phyloP scores from a whole-genome alignment of 1,140 invertebrate species.

The Anoplolepis gracilipes region DNA sequence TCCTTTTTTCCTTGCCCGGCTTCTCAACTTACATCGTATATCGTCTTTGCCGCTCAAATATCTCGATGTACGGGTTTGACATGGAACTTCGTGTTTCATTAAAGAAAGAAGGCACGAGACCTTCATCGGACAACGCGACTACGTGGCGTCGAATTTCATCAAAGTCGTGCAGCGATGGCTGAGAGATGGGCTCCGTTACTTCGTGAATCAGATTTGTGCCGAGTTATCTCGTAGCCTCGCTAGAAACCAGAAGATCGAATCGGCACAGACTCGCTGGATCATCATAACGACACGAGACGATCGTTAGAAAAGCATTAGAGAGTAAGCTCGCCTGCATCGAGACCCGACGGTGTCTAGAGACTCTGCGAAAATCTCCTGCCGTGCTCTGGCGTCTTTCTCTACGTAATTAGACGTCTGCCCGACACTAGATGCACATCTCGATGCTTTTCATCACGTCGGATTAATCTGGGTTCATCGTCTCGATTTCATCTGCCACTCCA shows the following conservation, averaged over 20 bases:
- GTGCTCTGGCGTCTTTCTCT: slow-evolving; percentile 19
- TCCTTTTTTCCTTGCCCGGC: slow-evolving; percentile 17
- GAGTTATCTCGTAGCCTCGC: slow-evolving; percentile 13
- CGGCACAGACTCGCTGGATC: slow-evolving; percentile 17
- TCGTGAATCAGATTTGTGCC: slow-evolving; percentile 52
- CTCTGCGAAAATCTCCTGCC: slow-evolving; percentile 32
- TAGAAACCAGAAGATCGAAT: slow-evolving; percentile 11
- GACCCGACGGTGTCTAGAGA: slow-evolving; percentile 23
- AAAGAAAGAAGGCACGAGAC: slow-evolving; percentile 49
- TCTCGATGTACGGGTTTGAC: slow-evolving; percentile 35
- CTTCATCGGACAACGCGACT: slow-evolving; percentile 58
- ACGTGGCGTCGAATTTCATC: slow-evolving; percentile 63
- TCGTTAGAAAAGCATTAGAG: slow-evolving; percentile 58
- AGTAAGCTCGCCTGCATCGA: not conserved
- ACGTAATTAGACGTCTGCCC: slow-evolving; percentile 42
- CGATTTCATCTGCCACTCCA: slow-evolving; percentile 67
- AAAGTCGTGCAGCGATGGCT: slow-evolving; percentile 61
- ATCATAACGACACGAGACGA: slow-evolving; percentile 44
- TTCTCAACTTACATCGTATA: slow-evolving; percentile 69
- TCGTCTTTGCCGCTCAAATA: slow-evolving; percentile 39
- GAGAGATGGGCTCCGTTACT: slow-evolving; percentile 35
- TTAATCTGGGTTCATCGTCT: slow-evolving; percentile 56
- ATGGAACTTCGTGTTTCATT: slow-evolving; percentile 48
- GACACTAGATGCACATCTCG: slow-evolving; percentile 1
- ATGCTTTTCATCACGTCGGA: slow-evolving; percentile 49